These are phyloP conservation scores for Erinaceus europaeus DNA, from an alignment of 2,113 vertebrate species.

Conservation along the genomic window DNA sequence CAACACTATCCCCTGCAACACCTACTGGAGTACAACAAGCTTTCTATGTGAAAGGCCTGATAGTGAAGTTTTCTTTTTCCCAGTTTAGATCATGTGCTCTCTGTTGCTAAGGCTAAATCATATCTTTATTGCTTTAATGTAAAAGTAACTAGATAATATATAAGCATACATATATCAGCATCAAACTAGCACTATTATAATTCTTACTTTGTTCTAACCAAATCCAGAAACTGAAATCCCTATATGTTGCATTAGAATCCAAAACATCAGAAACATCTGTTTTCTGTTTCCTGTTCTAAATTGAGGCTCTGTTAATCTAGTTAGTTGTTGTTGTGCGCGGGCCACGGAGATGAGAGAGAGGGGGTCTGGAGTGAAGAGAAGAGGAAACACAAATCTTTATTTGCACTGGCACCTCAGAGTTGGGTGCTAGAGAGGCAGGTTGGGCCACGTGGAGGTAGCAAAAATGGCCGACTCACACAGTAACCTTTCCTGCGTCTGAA, in stretches of 20 bases:
- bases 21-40: not conserved
- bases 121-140: not conserved
- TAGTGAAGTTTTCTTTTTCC: not conserved
- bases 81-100: not conserved
- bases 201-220: not conserved
- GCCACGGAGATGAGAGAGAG: no score
- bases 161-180: not conserved
- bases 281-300: not conserved
- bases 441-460: no score
- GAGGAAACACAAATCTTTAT: no score
- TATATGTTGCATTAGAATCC: not conserved
- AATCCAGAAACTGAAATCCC: not conserved
- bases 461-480: no score
- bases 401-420: no score
- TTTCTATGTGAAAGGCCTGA: not conserved
- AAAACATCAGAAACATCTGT: not conserved
- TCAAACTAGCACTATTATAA: not conserved
- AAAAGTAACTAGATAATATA: not conserved
- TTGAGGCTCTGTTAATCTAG: not conserved
- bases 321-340: not conserved
- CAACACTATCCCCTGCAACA: no score
- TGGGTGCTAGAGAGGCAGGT: no score
- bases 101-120: not conserved
- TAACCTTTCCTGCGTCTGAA: no score
- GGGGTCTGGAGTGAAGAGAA: no score